Base-by-base conservation (phyloP, 2,113 vertebrate genomes). In the Ciconia maguari region DNA sequence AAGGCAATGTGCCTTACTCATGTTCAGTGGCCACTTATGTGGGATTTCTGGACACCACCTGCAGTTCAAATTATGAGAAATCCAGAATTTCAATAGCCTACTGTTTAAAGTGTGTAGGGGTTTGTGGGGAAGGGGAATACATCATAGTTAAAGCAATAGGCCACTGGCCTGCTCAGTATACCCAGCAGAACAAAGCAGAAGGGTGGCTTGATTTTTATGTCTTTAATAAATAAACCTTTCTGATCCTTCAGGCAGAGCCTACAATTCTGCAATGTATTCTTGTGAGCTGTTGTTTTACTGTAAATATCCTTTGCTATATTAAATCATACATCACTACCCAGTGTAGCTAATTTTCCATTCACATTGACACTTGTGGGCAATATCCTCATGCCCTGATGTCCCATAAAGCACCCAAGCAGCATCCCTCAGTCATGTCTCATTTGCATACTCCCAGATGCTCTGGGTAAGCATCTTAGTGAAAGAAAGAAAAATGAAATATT, bases 271-370 rank as follows among this genome's bases (percentile, higher is more conserved):
- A 82, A 5, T 72, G 68, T 20, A 75, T 94, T 66, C 82, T 72
- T 68, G 71, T 60, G 90, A 95, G 85, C 58, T 95, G 90, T 80
- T 93, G 78, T 83, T 96, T 87, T 87, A 90, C 72, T 90, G 83
- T 93, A 96, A 94, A 96, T 93, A 95, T 95, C 72, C 41, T 87
- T 44, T 66, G 79, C 69, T 79, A 92, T 95, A 97, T 96, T 96
- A 92, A 96, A 95, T 95, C 95, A 92, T 97, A 94, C 80, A 95
- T 97, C 91, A 93, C 72, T 91, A 92, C 60, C 75, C 91, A 38
- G 65, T 38, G 70, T 72, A 86, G 91, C 90, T 90, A 57, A 95
- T 96, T 96, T 89, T 41, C 93, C 60, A 58, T 94, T 94, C 83
- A 38, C 36, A 14, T 25, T 79, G 93, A 85, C 91, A 82, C 92